Conservation (phyloP, 2,113 vertebrate genomes). For the Callionymus lyra region DNA sequence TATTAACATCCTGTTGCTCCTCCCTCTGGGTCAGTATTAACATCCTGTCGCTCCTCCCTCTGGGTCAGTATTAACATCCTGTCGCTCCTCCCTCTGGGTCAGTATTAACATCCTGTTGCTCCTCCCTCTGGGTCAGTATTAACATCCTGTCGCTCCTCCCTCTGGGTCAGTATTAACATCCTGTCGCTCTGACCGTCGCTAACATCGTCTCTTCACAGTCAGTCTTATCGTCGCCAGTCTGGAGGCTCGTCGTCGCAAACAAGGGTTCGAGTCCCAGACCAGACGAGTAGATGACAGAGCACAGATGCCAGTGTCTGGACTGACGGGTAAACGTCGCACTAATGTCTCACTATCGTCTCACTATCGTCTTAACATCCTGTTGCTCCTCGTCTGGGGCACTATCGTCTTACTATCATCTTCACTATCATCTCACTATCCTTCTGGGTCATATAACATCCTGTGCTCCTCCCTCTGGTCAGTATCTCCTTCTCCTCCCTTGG, state of each 20-base stretch:
- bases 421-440: too few species aligned
- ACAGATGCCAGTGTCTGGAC: slow-evolving; percentile 47
- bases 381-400: too few species aligned
- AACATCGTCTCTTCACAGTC: slow-evolving; percentile 65
- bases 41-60: too few species aligned
- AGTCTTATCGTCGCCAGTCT: slow-evolving; percentile 76
- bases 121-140: too few species aligned
- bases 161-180: slow-evolving; percentile 67
- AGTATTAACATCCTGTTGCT: slow-evolving; percentile 16
- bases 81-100: slow-evolving; percentile 84
- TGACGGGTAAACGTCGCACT: slow-evolving; percentile 72
- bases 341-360: too few species aligned
- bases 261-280: slow-evolving; percentile 74
- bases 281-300: slow-evolving; percentile 42
- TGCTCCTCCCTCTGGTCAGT: too few species aligned
- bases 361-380: too few species aligned
- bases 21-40: slow-evolving; percentile 79
- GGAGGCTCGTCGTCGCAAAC: slow-evolving; percentile 70
- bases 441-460: too few species aligned
- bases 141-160: slow-evolving; percentile 81
- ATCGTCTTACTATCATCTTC: too few species aligned
- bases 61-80: too few species aligned
- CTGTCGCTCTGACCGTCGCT: too few species aligned
- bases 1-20: slow-evolving; percentile 75
- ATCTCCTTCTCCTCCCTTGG: too few species aligned